A percentile compares a stretch with the other conserved stretches of the same genome.
Evolutionary conservation across 2,888 invertebrate genomes (phyloP).

Genomic region (Caenorhabditis sulstoni): DNA sequence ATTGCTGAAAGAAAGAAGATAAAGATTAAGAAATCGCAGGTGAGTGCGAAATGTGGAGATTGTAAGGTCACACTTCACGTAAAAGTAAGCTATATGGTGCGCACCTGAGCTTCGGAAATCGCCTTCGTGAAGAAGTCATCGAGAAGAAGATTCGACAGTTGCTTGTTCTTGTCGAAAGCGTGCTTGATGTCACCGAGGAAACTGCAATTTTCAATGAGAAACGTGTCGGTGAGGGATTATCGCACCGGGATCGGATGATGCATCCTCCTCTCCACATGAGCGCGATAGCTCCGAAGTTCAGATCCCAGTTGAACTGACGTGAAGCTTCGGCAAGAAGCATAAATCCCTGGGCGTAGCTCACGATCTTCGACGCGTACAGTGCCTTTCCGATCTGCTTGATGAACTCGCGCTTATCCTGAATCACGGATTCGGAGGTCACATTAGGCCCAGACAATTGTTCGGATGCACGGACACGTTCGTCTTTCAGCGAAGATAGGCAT

Average conservation of each 20-base stretch:
- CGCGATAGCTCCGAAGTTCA: slow-evolving; percentile 97
- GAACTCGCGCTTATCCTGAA: slow-evolving; percentile 87
- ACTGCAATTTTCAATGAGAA: slow-evolving; percentile 80
- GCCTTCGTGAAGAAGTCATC: slow-evolving; percentile 94
- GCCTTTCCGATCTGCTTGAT: slow-evolving; percentile 90
- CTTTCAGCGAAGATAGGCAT: slow-evolving; percentile 92
- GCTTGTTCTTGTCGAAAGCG: slow-evolving; percentile 92
- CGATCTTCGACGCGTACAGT: slow-evolving; percentile 96
- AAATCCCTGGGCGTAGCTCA: slow-evolving; percentile 95
- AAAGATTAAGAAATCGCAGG: background rate
- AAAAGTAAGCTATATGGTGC: background rate
- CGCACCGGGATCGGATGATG: slow-evolving; percentile 79
- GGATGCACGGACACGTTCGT: slow-evolving; percentile 90
- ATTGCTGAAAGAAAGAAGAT: slow-evolving; percentile 81
- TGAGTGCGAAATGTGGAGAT: slow-evolving; percentile 9
- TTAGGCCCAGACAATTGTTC: slow-evolving; percentile 83
- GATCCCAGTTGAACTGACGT: slow-evolving; percentile 91
- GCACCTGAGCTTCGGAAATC: slow-evolving; percentile 87
- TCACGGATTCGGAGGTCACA: slow-evolving; percentile 83
- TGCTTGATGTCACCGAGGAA: slow-evolving; percentile 93
- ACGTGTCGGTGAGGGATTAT: background rate
- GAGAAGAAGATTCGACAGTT: slow-evolving; percentile 90
- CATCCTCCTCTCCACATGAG: slow-evolving; percentile 97
- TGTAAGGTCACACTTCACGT: slow-evolving; percentile 1
- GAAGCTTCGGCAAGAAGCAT: slow-evolving; percentile 84